Percentiles rank a stretch among this genome's conserved stretches.
Evolutionary conservation across 1,140 invertebrate species (phyloP).

Genomic region (Sarcophaga peregrina): DNA sequence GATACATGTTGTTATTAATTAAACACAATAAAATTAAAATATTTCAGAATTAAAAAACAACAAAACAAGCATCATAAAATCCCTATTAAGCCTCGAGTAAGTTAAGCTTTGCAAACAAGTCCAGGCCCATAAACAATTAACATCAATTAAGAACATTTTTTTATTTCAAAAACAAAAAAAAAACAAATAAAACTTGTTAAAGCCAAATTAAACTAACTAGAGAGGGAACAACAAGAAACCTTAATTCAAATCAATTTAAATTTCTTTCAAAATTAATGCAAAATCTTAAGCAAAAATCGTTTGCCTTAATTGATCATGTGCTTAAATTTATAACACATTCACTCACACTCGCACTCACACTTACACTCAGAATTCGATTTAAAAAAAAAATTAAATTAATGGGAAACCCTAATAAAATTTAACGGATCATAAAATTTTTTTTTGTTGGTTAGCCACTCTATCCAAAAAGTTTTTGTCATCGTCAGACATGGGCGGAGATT

Average conservation of each 20-base stretch:
- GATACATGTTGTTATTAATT: neutral
- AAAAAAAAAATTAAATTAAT: neutral
- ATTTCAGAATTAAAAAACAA: too few species aligned
- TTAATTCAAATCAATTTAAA: neutral
- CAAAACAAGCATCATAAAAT: neutral
- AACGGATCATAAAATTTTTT: conserved; percentile 64
- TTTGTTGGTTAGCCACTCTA: conserved; percentile 51
- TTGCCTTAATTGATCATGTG: neutral
- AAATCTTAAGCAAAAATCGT: neutral
- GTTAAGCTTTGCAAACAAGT: neutral
- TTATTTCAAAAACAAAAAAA: neutral
- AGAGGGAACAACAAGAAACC: neutral
- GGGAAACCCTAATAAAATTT: conserved; percentile 57
- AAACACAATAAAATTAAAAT: neutral
- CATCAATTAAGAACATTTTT: conserved; percentile 17
- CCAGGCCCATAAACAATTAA: neutral
- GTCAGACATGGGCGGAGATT: conserved; percentile 51
- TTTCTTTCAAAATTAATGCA: neutral
- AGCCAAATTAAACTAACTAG: conserved; percentile 43
- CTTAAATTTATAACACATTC: neutral
- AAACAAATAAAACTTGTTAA: conserved; percentile 31
- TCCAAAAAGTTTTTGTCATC: neutral
- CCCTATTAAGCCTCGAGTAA: neutral
- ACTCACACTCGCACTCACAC: too few species aligned
- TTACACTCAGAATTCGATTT: too few species aligned